These are phyloP conservation scores for Hippocampus zosterae DNA, from an alignment of 2,113 vertebrate species.

Conservation along the genomic window DNA sequence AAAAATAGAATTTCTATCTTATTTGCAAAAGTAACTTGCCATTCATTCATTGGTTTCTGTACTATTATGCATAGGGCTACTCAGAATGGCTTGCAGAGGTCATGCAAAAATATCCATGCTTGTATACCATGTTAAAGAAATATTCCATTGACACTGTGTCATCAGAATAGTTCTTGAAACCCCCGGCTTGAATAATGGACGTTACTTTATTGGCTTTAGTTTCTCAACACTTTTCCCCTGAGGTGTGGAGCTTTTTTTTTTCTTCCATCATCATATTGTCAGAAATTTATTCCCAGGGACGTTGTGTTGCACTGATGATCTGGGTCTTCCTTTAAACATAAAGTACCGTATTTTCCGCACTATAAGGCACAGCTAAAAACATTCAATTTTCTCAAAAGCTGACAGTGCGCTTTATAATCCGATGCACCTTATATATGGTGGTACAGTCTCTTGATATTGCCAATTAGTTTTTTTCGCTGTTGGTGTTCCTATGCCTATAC, in stretches of 20 bases:
- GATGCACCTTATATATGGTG: no score
- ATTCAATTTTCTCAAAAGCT: no score
- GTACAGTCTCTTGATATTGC: no score
- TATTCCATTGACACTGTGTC: conserved; percentile 42
- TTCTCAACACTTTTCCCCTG: conserved; percentile 35
- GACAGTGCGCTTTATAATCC: no score
- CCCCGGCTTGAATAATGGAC: background rate
- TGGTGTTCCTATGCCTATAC: no score
- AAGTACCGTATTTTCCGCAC: no score
- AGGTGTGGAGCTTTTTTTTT: conserved; percentile 40
- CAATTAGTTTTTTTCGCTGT: no score
- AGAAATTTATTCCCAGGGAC: conserved; percentile 26
- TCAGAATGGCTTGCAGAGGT: conserved; percentile 70
- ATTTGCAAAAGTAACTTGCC: background rate
- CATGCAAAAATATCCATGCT: conserved; percentile 78
- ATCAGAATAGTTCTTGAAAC: conserved; percentile 42
- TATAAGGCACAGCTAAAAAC: no score
- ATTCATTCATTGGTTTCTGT: conserved; percentile 51
- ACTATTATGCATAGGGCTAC: conserved; percentile 55
- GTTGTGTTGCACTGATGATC: conserved; percentile 15
- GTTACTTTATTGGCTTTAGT: conserved; percentile 32
- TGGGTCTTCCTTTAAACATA: background rate
- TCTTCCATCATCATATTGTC: conserved; percentile 25
- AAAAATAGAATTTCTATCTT: background rate
- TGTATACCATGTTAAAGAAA: conserved; percentile 74